Evolutionary conservation across 2,797 vertebrate species (phyloP).

Genomic region (Sebastes vulpes): DNA sequence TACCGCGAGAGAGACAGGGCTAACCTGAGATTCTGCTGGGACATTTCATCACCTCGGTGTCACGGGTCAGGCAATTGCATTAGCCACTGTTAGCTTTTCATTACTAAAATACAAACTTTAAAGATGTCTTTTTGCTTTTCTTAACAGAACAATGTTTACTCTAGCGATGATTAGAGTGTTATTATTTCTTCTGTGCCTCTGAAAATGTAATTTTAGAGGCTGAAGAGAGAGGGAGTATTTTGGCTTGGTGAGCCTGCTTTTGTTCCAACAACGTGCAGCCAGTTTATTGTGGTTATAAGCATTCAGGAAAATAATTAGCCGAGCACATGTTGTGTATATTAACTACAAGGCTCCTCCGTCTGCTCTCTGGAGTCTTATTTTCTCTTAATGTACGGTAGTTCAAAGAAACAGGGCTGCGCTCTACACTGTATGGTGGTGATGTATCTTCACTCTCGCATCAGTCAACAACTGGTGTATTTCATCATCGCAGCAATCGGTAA

Average conservation of each 20-base stretch:
- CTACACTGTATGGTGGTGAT: not conserved
- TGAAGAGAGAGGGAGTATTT: conserved; percentile 29
- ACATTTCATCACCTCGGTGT: conserved; percentile 79
- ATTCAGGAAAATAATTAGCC: conserved; percentile 65
- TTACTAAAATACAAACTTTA: conserved; percentile 87
- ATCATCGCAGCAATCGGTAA: conserved; percentile 21
- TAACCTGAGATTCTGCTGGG: conserved; percentile 71
- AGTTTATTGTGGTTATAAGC: conserved; percentile 63
- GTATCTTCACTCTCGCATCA: conserved; percentile 23
- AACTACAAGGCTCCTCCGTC: conserved; percentile 40
- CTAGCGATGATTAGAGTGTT: conserved; percentile 72
- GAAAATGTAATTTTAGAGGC: conserved; percentile 67
- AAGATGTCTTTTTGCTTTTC: conserved; percentile 75
- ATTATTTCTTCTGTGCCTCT: conserved; percentile 70
- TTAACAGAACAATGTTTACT: conserved; percentile 75
- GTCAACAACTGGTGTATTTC: conserved; percentile 39
- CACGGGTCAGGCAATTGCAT: conserved; percentile 81
- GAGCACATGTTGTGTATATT: conserved; percentile 59
- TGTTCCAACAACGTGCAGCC: conserved; percentile 46
- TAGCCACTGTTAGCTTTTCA: conserved; percentile 86
- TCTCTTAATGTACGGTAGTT: conserved; percentile 35
- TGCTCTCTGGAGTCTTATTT: conserved; percentile 45
- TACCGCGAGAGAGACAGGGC: conserved; percentile 64
- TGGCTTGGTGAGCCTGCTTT: conserved; percentile 41
- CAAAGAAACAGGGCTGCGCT: conserved; percentile 39